phyloP scores from a whole-genome alignment of 2,797 vertebrate genomes.

The Argya squamiceps region DNA sequence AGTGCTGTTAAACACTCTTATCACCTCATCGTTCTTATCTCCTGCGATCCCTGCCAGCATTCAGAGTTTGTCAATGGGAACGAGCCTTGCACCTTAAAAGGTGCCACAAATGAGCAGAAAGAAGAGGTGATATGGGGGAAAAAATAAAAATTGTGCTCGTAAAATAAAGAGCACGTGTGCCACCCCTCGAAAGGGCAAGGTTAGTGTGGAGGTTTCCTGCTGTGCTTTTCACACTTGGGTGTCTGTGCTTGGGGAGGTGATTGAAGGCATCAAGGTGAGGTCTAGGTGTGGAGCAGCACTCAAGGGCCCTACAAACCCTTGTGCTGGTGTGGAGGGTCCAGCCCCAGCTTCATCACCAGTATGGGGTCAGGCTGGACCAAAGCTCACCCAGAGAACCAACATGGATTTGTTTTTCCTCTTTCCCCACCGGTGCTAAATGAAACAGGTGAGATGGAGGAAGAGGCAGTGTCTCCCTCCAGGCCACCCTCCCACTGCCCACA shows the following conservation, averaged over 20 bases:
- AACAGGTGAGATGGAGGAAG: background rate
- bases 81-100: background rate
- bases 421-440: background rate
- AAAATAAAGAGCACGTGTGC: background rate
- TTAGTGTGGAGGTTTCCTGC: background rate
- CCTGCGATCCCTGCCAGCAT: background rate
- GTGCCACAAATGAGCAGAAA: background rate
- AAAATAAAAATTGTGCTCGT: background rate
- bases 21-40: constrained; percentile 53
- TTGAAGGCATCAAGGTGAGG: background rate
- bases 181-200: background rate
- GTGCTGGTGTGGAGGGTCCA: background rate
- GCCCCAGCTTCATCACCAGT: accelerated
- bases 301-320: background rate
- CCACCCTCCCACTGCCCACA: background rate
- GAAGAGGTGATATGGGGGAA: background rate
- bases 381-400: background rate
- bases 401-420: background rate
- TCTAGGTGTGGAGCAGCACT: background rate
- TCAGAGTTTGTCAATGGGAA: background rate
- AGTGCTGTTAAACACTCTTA: constrained; percentile 44
- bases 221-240: background rate
- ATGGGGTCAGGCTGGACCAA: background rate
- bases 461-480: accelerated
- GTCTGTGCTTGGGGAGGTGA: background rate